phyloP scores from a whole-genome alignment of 1,140 invertebrate species.

The Vollenhovia emeryi region DNA sequence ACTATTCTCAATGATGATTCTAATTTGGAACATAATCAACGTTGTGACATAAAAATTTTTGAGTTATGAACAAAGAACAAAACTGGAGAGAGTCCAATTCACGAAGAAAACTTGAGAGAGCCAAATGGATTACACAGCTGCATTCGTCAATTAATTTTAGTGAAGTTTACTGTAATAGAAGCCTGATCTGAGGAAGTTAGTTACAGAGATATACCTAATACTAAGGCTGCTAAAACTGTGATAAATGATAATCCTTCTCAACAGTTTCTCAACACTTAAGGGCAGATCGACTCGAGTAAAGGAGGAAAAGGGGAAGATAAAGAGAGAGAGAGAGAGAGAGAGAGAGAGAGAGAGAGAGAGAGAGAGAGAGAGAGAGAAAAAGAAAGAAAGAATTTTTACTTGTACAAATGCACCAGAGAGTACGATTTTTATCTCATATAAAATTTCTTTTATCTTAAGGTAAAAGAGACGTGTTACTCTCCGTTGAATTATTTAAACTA shows the following conservation, averaged over 20 bases:
- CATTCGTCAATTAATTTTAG: neutral
- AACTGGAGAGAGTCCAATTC: too few species aligned
- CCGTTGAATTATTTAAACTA: neutral
- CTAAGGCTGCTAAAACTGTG: neutral
- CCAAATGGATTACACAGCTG: neutral
- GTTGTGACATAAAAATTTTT: neutral
- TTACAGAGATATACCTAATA: neutral
- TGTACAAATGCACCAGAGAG: neutral
- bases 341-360: neutral
- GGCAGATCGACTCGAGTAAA: neutral
- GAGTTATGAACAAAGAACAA: neutral
- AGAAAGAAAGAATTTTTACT: neutral
- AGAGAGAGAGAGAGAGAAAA: too few species aligned
- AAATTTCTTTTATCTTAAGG: neutral
- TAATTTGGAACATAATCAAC: neutral
- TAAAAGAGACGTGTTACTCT: neutral
- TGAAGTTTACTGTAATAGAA: constrained; percentile 11
- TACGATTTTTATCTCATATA: neutral
- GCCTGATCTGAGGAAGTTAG: neutral
- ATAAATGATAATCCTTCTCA: constrained; percentile 5
- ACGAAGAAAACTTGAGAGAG: neutral
- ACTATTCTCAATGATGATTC: neutral
- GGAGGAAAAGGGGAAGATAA: too few species aligned
- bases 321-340: neutral
- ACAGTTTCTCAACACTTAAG: neutral